Percentiles rank a stretch among this genome's conserved stretches.
Evolutionary conservation across 2,888 invertebrate genomes (phyloP).

Genomic region (Elysia crispata): DNA sequence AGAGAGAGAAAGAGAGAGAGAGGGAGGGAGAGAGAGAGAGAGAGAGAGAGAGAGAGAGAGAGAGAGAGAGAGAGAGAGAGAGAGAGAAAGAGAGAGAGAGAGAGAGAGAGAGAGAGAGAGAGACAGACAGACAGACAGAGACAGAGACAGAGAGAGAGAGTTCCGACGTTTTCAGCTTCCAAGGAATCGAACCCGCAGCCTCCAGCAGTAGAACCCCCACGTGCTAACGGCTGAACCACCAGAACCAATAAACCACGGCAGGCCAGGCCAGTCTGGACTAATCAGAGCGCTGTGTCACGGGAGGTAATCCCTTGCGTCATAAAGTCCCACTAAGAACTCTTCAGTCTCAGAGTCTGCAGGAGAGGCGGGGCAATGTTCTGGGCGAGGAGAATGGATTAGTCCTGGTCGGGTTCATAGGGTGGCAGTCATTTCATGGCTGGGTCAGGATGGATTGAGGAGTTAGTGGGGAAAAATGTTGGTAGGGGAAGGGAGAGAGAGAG

Average conservation of each 20-base stretch:
- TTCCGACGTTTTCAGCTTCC: too few relatives aligned
- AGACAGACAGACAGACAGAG: slow-evolving; percentile 38
- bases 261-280: not conserved
- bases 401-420: too few relatives aligned
- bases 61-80: not conserved
- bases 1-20: not conserved
- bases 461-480: too few relatives aligned
- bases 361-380: too few relatives aligned
- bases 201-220: too few relatives aligned
- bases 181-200: too few relatives aligned
- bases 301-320: too few relatives aligned
- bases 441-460: too few relatives aligned
- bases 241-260: not conserved
- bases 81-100: slow-evolving; percentile 30
- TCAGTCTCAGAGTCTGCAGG: too few relatives aligned
- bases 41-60: not conserved
- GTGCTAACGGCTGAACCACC: not conserved
- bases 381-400: not conserved
- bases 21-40: not conserved
- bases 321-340: too few relatives aligned
- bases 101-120: slow-evolving; percentile 32
- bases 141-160: not conserved
- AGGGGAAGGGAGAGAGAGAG: too few relatives aligned
- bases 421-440: too few relatives aligned
- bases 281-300: not conserved